phyloP scores from a whole-genome alignment of 1,140 invertebrate species.

The Bombyx mandarina region DNA sequence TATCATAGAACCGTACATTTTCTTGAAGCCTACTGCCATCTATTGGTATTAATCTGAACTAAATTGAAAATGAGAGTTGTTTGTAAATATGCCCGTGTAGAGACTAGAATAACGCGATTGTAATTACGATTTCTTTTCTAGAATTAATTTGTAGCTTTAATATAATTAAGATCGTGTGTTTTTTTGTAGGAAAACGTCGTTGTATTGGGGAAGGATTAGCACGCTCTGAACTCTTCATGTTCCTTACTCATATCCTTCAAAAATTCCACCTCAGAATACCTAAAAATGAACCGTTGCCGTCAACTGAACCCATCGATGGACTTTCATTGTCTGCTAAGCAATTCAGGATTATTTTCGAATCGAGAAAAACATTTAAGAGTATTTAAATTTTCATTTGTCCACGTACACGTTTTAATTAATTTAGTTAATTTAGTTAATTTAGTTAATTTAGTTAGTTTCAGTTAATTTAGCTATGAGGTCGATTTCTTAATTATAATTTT shows the following conservation, averaged over 20 bases:
- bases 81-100: too few relatives aligned
- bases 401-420: not conserved
- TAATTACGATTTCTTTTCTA: too few relatives aligned
- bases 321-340: constrained; percentile 78
- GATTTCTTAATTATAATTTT: too few relatives aligned
- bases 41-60: too few relatives aligned
- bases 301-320: constrained; percentile 76
- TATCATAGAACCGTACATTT: too few relatives aligned
- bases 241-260: constrained; percentile 83
- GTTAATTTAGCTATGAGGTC: too few relatives aligned
- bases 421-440: not conserved
- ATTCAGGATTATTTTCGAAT: constrained; percentile 60
- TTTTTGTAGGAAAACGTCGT: constrained; percentile 79
- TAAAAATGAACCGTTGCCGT: constrained; percentile 73
- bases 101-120: too few relatives aligned
- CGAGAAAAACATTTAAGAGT: constrained; percentile 10
- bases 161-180: not conserved
- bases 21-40: too few relatives aligned
- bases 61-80: too few relatives aligned
- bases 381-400: too few relatives aligned
- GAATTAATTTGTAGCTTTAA: too few relatives aligned
- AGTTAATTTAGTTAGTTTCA: too few relatives aligned
- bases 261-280: constrained; percentile 79
- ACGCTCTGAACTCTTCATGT: constrained; percentile 86
- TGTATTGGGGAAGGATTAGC: constrained; percentile 91